Percentiles rank a stretch among this genome's conserved stretches.
Evolutionary conservation across 2,888 invertebrate genomes (phyloP).

Genomic region (Didymodactylos carnosus): DNA sequence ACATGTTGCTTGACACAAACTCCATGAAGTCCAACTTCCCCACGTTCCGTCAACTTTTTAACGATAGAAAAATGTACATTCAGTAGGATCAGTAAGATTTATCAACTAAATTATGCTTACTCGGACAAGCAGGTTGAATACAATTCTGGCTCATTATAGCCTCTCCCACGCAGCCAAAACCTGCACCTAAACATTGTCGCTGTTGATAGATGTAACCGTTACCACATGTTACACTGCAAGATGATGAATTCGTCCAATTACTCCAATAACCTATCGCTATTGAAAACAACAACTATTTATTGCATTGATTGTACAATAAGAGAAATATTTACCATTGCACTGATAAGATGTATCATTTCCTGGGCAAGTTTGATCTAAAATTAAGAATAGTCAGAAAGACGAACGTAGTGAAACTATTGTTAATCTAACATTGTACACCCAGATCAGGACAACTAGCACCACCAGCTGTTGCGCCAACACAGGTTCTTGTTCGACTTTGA

Average conservation of each 20-base stretch:
- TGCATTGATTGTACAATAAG: too few relatives aligned
- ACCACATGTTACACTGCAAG: neutral
- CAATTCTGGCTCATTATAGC: neutral
- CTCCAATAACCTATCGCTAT: neutral
- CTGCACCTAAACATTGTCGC: neutral
- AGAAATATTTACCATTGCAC: neutral
- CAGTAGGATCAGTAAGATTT: too few relatives aligned
- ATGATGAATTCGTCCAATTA: neutral
- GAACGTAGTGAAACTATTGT: too few relatives aligned
- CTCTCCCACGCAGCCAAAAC: neutral
- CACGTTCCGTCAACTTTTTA: slow-evolving; percentile 4
- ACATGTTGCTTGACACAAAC: slow-evolving; percentile 1
- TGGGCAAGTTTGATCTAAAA: neutral
- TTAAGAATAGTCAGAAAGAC: too few relatives aligned
- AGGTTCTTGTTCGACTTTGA: neutral
- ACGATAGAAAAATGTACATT: neutral
- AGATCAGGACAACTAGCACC: neutral
- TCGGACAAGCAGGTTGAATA: neutral
- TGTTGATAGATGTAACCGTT: neutral
- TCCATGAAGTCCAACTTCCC: neutral
- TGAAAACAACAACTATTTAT: too few relatives aligned
- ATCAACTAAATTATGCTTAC: too few relatives aligned
- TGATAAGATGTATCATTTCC: neutral
- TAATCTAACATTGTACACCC: neutral
- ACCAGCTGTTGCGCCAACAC: neutral